Evolutionary conservation across 2,113 vertebrate species (phyloP).

Genomic region (Dipodomys ordii): DNA sequence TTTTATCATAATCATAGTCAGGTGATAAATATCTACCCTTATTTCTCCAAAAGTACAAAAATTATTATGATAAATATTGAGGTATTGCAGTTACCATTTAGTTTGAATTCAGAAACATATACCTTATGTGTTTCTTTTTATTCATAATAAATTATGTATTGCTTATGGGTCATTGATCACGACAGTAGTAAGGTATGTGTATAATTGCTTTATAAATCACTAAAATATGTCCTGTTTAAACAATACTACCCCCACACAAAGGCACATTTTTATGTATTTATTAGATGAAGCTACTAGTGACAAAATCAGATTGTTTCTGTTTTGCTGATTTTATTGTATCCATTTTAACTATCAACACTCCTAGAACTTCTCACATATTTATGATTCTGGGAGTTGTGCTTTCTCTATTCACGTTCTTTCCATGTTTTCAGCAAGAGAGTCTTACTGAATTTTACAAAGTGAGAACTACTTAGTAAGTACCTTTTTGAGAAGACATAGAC

Average conservation of each 20-base stretch:
- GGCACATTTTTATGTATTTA: neutral
- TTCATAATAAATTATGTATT: neutral
- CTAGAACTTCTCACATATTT: neutral
- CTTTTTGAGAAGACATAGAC: neutral
- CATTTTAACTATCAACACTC: neutral
- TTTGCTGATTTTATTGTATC: neutral
- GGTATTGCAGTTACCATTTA: neutral
- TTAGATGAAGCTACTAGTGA: neutral
- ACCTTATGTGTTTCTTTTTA: neutral
- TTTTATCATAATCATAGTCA: neutral
- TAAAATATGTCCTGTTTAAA: neutral
- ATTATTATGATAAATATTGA: neutral
- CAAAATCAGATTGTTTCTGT: neutral
- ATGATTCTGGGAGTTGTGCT: neutral
- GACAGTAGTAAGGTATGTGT: neutral
- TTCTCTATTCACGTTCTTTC: slow-evolving; percentile 31
- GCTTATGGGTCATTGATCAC: neutral
- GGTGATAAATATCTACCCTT: neutral
- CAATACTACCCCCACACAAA: neutral
- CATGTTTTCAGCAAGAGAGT: neutral
- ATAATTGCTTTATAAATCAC: neutral
- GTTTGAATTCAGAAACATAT: neutral
- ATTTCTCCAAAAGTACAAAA: neutral
- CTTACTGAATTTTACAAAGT: neutral
- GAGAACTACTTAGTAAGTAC: neutral